These are phyloP conservation scores for Physocephala rufipes DNA, from an alignment of 2,888 invertebrate species.

Conservation along the genomic window DNA sequence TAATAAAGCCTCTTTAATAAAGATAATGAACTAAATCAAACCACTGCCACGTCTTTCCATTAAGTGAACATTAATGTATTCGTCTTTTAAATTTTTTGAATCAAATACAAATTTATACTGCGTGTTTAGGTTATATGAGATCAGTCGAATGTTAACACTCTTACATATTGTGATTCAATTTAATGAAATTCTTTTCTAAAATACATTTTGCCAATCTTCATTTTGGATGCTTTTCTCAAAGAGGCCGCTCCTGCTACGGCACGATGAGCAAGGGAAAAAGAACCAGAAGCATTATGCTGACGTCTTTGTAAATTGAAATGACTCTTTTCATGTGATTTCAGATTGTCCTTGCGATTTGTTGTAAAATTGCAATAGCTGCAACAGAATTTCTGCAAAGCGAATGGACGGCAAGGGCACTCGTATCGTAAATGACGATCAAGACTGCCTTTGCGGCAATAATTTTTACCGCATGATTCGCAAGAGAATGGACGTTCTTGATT, in stretches of 20 bases:
- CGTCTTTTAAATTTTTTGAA: not conserved
- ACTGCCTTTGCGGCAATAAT: conserved; percentile 66
- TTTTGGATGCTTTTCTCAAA: not conserved
- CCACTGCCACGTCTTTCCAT: not conserved
- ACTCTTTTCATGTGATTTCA: conserved; percentile 69
- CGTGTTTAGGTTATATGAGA: not conserved
- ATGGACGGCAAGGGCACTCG: conserved; percentile 71
- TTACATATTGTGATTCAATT: not conserved
- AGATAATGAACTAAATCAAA: not conserved
- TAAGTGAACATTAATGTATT: not conserved
- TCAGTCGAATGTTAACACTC: not conserved
- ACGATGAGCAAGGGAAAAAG: not conserved
- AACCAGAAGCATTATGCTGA: no score
- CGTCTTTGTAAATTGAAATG: conserved; percentile 7
- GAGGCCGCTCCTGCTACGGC: not conserved
- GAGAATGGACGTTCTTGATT: conserved; percentile 29
- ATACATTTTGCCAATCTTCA: not conserved
- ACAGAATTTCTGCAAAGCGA: conserved; percentile 75
- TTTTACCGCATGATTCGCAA: conserved; percentile 51
- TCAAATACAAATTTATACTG: not conserved
- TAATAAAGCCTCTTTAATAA: no score
- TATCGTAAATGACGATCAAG: conserved; percentile 73
- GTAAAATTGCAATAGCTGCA: conserved; percentile 76
- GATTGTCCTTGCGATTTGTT: conserved; percentile 76
- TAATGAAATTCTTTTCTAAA: not conserved